Evolutionary conservation across 1,140 invertebrate species (phyloP), one percentile per base, ranked within the genome.

Genomic region (Papilio aristodemus): DNA sequence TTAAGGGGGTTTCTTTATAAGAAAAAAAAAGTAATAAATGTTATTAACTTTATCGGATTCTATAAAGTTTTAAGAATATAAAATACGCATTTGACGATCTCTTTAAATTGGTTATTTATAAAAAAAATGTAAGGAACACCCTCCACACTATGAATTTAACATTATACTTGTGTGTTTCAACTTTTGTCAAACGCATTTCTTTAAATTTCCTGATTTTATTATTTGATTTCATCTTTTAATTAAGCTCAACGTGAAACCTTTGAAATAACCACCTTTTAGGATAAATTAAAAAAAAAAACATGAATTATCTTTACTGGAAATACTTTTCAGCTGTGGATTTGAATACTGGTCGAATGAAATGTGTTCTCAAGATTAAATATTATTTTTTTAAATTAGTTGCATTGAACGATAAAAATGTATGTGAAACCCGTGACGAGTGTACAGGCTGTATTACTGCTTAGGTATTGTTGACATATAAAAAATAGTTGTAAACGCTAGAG

Each of bases 401-500:
- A 50, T 50, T 50, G 43, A 50, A 22, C 19, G 3, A 14, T 14
- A 43, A 22, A 50, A 50, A 22, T 22, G 17, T 22, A 22, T 22
- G 10, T 22, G 9, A 50, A 22, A n/a, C 8, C 19, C 10, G 19
- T 50, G 19, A n/a, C 19, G 46, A 50, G 17, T 50, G 22, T 22
- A 50, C n/a, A 32, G 22, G 14, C n/a, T 50, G 25, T 60, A 63
- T 46, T 46, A 10, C 13, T 32, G 13, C 6, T 41, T 66, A 66
- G 27, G 41, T 66, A 50, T 66, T 66, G 62, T 66, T 66, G 62
- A 66, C 41, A 46, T 66, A 66, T 66, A 63, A 63, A 46, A 66
- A n/a, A 66, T 66, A 66, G 41, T 32, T 66, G 13, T 66, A 66
- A n/a, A 66, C 62, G 62, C 62, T 66, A 66, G 57, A 36, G 6